Percentiles rank a stretch among this genome's conserved stretches.
Evolutionary conservation across 2,888 invertebrate species (phyloP).

Genomic region (Epinotia brunnichana): DNA sequence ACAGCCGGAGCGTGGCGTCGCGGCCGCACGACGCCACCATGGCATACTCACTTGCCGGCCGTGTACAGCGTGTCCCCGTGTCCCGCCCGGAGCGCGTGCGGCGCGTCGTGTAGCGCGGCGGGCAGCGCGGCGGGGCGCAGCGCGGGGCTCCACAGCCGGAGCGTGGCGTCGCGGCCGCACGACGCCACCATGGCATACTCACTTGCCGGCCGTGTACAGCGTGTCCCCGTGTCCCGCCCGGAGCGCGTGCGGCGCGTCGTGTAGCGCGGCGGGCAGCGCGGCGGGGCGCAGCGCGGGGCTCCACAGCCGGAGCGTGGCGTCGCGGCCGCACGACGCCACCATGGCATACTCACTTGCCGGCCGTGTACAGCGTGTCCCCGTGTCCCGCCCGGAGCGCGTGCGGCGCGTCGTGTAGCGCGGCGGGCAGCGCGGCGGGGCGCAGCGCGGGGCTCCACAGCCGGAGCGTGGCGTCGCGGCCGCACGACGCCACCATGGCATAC

Average conservation of each 20-base stretch:
- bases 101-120: constrained; percentile 79
- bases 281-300: constrained; percentile 85
- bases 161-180: constrained; percentile 89
- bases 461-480: constrained; percentile 90
- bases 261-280: constrained; percentile 71
- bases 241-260: constrained; percentile 86
- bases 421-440: constrained; percentile 76
- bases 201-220: constrained; percentile 91
- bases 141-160: constrained; percentile 90
- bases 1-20: constrained; percentile 89
- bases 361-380: constrained; percentile 86
- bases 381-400: constrained; percentile 85
- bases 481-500: constrained; percentile 87
- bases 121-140: constrained; percentile 80
- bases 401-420: constrained; percentile 84
- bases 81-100: constrained; percentile 87
- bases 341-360: constrained; percentile 87
- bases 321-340: constrained; percentile 90
- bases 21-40: constrained; percentile 89
- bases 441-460: constrained; percentile 90
- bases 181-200: constrained; percentile 86
- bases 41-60: constrained; percentile 88
- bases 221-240: constrained; percentile 73
- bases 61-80: constrained; percentile 84
- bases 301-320: constrained; percentile 91